phyloP scores from a whole-genome alignment of 2,113 vertebrate species.

The Albula glossodonta region DNA sequence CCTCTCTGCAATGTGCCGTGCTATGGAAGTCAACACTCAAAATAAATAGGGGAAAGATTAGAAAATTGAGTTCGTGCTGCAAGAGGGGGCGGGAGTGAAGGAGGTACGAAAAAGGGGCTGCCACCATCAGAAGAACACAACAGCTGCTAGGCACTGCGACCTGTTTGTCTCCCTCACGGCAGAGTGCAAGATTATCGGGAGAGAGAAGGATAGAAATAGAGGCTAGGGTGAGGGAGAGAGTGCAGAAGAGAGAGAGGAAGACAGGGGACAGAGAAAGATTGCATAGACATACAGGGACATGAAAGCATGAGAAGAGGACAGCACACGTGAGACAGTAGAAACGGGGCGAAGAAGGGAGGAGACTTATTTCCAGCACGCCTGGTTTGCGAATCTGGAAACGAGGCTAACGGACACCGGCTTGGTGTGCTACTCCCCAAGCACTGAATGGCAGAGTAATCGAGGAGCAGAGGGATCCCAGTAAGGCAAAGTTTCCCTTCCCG shows the following conservation, averaged over 20 bases:
- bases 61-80: slow-evolving; percentile 42
- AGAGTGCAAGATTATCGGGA: slow-evolving; percentile 5
- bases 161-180: slow-evolving; percentile 31
- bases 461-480: slow-evolving; percentile 32
- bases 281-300: slow-evolving; percentile 36
- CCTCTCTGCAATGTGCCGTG: slow-evolving; percentile 61
- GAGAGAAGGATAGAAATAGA: neutral
- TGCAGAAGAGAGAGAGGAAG: slow-evolving; percentile 44
- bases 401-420: neutral
- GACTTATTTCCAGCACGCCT: slow-evolving; percentile 43
- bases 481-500: neutral
- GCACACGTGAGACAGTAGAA: neutral
- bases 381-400: slow-evolving; percentile 51
- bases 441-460: slow-evolving; percentile 40
- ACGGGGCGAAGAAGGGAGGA: slow-evolving; percentile 21
- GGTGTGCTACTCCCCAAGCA: neutral
- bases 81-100: neutral
- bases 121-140: slow-evolving; percentile 25
- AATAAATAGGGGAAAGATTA: slow-evolving; percentile 65
- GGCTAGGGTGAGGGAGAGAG: slow-evolving; percentile 41
- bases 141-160: slow-evolving; percentile 21
- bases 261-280: neutral
- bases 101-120: neutral
- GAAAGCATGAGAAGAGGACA: slow-evolving; percentile 20
- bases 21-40: slow-evolving; percentile 59